A percentile compares a stretch with the other conserved stretches of the same genome.
Evolutionary conservation across 2,797 vertebrate genomes (phyloP).

Genomic region (Onychomys arenicola): DNA sequence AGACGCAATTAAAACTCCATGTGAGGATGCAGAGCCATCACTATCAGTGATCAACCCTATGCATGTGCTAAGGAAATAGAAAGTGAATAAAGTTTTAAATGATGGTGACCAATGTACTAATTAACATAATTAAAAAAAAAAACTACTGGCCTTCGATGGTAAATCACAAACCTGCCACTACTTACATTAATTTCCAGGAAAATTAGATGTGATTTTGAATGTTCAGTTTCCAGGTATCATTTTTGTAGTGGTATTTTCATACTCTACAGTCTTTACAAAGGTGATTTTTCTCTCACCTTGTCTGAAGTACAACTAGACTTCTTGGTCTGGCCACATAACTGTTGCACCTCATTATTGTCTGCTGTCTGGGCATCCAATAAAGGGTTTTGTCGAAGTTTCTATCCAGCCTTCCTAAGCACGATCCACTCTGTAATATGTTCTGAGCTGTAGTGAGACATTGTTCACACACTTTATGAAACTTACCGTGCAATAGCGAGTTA

Average conservation of each 20-base stretch:
- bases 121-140: neutral
- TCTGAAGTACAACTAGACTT: neutral
- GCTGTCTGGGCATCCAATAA: neutral
- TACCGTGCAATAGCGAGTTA: neutral
- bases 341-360: neutral
- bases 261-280: neutral
- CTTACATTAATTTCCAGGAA: constrained; percentile 13
- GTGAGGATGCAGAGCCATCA: neutral
- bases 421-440: neutral
- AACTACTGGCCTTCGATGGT: neutral
- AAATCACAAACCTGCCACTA: neutral
- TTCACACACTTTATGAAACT: neutral
- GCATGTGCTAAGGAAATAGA: constrained; percentile 27
- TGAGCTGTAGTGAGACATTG: neutral
- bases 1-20: neutral
- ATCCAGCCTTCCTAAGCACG: neutral
- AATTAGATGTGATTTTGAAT: constrained; percentile 38
- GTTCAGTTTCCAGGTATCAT: constrained; percentile 21
- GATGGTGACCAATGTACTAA: constrained; percentile 4
- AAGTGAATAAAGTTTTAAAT: neutral
- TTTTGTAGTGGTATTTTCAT: neutral
- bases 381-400: neutral
- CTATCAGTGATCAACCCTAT: neutral
- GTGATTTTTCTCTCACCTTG: constrained; percentile 29
- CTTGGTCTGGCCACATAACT: neutral